phyloP scores from a whole-genome alignment of 2,113 vertebrate genomes.

The Chunga burmeisteri region DNA sequence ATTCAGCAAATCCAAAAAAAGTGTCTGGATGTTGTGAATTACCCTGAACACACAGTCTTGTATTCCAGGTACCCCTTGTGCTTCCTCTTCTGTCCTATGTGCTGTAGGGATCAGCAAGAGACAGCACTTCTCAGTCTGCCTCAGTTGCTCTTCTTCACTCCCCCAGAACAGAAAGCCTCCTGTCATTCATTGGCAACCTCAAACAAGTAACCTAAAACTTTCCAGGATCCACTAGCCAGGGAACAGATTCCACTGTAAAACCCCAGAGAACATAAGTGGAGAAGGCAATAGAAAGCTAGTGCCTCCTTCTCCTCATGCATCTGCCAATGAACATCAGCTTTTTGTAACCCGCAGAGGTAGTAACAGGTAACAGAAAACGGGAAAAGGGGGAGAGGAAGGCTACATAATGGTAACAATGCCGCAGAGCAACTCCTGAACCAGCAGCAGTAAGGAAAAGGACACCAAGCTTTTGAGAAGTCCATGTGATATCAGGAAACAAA shows the following conservation, averaged over 20 bases:
- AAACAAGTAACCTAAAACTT: background rate
- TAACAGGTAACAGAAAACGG: background rate
- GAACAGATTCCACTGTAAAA: background rate
- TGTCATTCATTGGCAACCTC: background rate
- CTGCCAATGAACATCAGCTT: background rate
- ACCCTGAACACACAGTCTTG: background rate
- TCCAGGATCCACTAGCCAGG: background rate
- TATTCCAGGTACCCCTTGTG: background rate
- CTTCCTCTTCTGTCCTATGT: background rate
- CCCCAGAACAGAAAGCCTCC: background rate
- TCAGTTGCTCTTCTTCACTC: background rate
- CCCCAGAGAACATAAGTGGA: fast-evolving
- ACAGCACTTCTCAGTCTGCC: background rate
- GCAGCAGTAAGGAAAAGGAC: background rate
- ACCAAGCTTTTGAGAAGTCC: background rate
- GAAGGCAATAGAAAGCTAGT: background rate
- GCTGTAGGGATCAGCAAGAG: background rate
- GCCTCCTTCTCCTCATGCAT: background rate
- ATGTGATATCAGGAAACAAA: background rate
- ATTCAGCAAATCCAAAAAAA: background rate
- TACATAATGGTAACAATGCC: fast-evolving
- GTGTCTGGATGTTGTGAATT: background rate
- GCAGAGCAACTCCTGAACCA: background rate
- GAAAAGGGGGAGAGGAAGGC: background rate
- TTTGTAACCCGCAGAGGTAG: background rate